Evolutionary conservation across 1,140 invertebrate species (phyloP).

Genomic region (Penaeus vannamei): DNA sequence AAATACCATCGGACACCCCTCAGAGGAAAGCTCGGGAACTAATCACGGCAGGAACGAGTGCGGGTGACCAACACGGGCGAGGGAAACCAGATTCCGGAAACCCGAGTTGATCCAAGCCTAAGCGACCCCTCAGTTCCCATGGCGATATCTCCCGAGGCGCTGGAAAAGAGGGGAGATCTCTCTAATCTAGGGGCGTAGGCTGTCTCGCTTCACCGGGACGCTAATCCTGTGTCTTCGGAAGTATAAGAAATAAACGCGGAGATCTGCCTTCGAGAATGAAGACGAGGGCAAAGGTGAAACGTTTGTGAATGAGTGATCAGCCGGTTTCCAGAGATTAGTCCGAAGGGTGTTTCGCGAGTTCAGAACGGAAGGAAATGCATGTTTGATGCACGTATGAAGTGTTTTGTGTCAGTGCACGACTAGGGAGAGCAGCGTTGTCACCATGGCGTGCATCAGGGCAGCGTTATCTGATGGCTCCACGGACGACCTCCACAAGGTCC

Average conservation of each 20-base stretch:
- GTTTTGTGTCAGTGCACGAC: constrained; percentile 6
- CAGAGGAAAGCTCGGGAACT: background rate
- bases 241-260: too few relatives aligned
- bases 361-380: too few relatives aligned
- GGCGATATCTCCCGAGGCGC: background rate
- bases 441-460: constrained; percentile 53
- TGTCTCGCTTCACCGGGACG: background rate
- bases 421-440: background rate
- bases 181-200: background rate
- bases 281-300: too few relatives aligned
- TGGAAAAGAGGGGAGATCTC: constrained; percentile 28
- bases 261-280: too few relatives aligned
- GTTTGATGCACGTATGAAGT: too few relatives aligned
- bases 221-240: too few relatives aligned
- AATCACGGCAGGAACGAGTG: too few relatives aligned
- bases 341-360: too few relatives aligned
- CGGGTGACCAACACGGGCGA: too few relatives aligned
- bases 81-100: background rate
- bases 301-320: too few relatives aligned
- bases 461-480: constrained; percentile 56
- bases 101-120: background rate
- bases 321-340: too few relatives aligned
- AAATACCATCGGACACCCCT: background rate
- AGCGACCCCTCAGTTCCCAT: constrained; percentile 18
- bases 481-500: constrained; percentile 56